Evolutionary conservation across 2,113 vertebrate genomes (phyloP), one percentile per base, ranked within the genome.

Genomic region (Microtus ochrogaster): DNA sequence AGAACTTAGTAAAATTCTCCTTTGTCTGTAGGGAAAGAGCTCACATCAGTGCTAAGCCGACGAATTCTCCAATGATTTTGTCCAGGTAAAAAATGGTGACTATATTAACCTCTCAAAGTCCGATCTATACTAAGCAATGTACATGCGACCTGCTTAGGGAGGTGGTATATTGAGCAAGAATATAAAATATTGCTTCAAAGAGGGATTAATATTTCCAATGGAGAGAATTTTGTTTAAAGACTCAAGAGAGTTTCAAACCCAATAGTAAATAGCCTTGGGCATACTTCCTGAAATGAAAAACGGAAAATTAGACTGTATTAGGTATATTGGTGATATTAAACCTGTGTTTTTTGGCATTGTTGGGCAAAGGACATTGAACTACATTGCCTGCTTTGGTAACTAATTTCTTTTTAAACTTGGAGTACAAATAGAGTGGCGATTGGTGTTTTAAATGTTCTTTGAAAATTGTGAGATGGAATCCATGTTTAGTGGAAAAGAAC

Each of bases 1-100:
- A 36, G 17, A 36, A 89, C 83, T 87, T 70, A 81, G 79, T 39
- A 73, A 95, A 72, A 41, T 36, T 95, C 83, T 89, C 87, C 16
- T 93, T 96, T 70, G 58, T 19, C 7, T 17, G 65, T 7, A 36
- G 81, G 26, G 79, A 76, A 91, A 94, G 3, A 95, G 73, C 24
- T 28, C 0, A 5, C 65, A 87, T 55, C 8, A 90, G 58, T 77
- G 24, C 73, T 3, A 90, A 49, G 14, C 39, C 14, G 5, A 1
- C 70, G 52, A 92, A 85, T 96, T 26, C 8, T 44, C 12, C 91
- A 90, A 36, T 72, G 39, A 26, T 81, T 81, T 74, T 76, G 9
- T 61, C 0, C 74, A 65, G 10, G 14, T 79, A 84, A 96, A 52
- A 91, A 92, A 58, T 76, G 44, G 0, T 86, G 63, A 92, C 52